A percentile compares a stretch with the other conserved stretches of the same genome.
Evolutionary conservation across 2,113 vertebrate genomes (phyloP).

Genomic region (Tenebrosternarchus preto): DNA sequence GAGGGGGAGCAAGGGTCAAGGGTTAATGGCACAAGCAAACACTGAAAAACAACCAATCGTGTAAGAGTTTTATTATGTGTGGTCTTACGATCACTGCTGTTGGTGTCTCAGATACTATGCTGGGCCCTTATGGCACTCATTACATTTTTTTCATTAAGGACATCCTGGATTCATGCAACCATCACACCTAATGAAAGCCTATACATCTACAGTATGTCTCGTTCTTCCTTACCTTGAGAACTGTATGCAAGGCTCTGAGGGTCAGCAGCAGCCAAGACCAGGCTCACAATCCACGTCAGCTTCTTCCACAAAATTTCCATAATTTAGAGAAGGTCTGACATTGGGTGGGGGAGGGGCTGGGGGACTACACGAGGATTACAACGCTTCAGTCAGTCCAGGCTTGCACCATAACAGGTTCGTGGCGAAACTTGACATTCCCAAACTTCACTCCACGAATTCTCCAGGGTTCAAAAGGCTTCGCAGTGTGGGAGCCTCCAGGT

Average conservation of each 20-base stretch:
- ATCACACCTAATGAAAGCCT: background rate
- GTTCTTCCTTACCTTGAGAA: slow-evolving; percentile 85
- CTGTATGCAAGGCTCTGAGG: slow-evolving; percentile 88
- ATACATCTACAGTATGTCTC: background rate
- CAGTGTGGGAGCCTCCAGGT: slow-evolving; percentile 73
- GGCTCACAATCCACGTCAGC: slow-evolving; percentile 96
- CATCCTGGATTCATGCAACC: background rate
- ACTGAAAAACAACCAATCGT: background rate
- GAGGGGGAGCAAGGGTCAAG: slow-evolving; percentile 52
- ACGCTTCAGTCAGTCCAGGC: slow-evolving; percentile 78
- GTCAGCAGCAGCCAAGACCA: slow-evolving; percentile 92
- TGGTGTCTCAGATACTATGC: too few relatives aligned
- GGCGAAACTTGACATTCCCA: slow-evolving; percentile 62
- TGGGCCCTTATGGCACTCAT: background rate
- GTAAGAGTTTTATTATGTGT: background rate
- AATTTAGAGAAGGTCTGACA: slow-evolving; percentile 85
- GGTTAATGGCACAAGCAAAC: background rate
- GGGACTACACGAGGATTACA: slow-evolving; percentile 82
- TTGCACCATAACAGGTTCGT: slow-evolving; percentile 84
- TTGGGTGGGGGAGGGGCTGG: slow-evolving; percentile 70
- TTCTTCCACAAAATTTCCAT: slow-evolving; percentile 99
- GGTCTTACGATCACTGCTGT: background rate
- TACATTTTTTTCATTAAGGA: background rate
- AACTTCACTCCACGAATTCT: slow-evolving; percentile 55
- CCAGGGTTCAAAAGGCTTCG: slow-evolving; percentile 69